A percentile compares a stretch with the other conserved stretches of the same genome.
These are phyloP conservation scores for Helicoverpa assulta DNA, from an alignment of 2,888 invertebrate genomes.

Conservation along the genomic window DNA sequence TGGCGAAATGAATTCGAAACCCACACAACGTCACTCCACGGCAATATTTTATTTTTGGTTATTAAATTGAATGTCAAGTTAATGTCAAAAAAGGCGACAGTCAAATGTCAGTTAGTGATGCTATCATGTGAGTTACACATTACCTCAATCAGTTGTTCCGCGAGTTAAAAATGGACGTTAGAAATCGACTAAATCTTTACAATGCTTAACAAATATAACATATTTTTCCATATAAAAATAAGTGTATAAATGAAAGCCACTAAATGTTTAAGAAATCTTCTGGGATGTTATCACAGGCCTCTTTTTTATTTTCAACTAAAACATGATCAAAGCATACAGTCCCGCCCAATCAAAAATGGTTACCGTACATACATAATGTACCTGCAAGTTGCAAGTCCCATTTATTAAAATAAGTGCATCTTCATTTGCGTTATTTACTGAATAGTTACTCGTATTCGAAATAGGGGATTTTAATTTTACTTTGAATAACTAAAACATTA, in stretches of 20 bases:
- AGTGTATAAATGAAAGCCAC: neutral
- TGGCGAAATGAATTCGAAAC: slow-evolving; percentile 13
- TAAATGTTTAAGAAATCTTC: neutral
- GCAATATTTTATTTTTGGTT: slow-evolving; percentile 22
- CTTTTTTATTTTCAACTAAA: no score
- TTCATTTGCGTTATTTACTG: neutral
- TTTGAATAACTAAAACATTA: neutral
- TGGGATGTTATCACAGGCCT: no score
- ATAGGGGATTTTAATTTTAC: neutral
- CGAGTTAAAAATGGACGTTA: neutral
- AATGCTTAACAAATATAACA: neutral
- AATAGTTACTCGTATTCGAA: neutral
- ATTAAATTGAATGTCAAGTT: neutral
- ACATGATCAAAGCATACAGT: no score
- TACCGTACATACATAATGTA: no score
- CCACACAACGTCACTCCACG: slow-evolving; percentile 16
- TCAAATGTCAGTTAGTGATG: slow-evolving; percentile 6
- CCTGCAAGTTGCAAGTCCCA: no score
- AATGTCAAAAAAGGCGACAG: neutral
- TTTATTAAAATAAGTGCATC: neutral
- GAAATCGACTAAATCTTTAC: neutral
- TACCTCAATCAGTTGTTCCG: no score
- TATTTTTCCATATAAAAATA: no score
- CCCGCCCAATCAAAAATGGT: no score
- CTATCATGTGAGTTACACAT: neutral